Evolutionary conservation across 2,113 vertebrate genomes (phyloP).

Genomic region (Pelobates fuscus): DNA sequence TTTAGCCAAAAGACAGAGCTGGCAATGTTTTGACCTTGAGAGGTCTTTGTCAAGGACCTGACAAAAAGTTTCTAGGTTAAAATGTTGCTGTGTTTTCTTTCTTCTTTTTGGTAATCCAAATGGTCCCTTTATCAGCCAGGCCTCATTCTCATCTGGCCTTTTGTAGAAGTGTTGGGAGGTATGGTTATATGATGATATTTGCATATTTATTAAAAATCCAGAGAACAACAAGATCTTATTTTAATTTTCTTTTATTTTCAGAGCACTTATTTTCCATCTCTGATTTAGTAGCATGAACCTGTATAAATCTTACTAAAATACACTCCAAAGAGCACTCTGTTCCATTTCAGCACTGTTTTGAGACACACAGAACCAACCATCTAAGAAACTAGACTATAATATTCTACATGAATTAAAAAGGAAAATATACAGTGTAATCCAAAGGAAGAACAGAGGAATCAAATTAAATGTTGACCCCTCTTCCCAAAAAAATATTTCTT

Average conservation of each 20-base stretch:
- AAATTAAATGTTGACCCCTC: background rate
- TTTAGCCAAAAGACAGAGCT: too few species aligned
- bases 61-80: too few species aligned
- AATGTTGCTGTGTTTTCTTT: too few species aligned
- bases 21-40: too few species aligned
- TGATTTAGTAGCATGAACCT: background rate
- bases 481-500: constrained; percentile 1
- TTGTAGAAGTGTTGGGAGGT: too few species aligned
- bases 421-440: background rate
- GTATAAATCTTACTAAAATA: constrained; percentile 3
- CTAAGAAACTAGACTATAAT: constrained; percentile 8
- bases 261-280: background rate
- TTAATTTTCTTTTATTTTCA: background rate
- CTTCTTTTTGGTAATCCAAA: too few species aligned
- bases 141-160: too few species aligned
- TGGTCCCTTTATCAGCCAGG: too few species aligned
- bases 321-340: background rate
- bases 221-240: background rate
- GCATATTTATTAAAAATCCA: background rate
- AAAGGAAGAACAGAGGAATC: background rate
- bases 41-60: too few species aligned
- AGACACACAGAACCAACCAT: background rate
- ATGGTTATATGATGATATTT: too few species aligned
- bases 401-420: background rate
- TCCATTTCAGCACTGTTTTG: background rate